Percentiles rank a stretch among this genome's conserved stretches.
These are phyloP conservation scores for Zaprionus ornatus DNA, from an alignment of 1,140 invertebrate genomes.

Conservation along the genomic window DNA sequence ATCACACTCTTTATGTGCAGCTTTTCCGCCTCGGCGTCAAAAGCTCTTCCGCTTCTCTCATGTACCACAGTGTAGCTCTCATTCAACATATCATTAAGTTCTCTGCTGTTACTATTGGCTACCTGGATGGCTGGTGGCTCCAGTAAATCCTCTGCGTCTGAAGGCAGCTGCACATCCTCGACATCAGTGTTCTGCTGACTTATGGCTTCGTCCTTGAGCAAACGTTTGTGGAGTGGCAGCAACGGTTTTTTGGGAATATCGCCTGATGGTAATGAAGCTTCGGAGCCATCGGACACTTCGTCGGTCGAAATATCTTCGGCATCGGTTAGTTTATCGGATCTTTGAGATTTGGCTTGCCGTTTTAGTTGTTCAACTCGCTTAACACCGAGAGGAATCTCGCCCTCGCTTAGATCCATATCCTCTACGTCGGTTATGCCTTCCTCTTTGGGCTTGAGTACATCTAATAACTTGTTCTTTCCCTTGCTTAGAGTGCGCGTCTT, in stretches of 20 bases:
- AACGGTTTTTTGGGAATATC: constrained; percentile 31
- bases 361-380: constrained; percentile 71
- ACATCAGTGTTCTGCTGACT: constrained; percentile 84
- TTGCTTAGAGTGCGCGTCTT: constrained; percentile 73
- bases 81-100: constrained; percentile 82
- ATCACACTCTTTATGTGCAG: constrained; percentile 84
- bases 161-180: constrained; percentile 85
- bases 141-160: constrained; percentile 84
- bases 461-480: constrained; percentile 69
- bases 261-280: constrained; percentile 23
- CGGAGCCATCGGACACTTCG: constrained; percentile 63
- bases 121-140: constrained; percentile 46
- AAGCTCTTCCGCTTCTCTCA: constrained; percentile 77
- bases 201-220: constrained; percentile 56
- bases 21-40: constrained; percentile 84
- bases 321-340: constrained; percentile 51
- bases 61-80: constrained; percentile 84
- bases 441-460: constrained; percentile 52
- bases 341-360: constrained; percentile 37
- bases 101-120: constrained; percentile 59
- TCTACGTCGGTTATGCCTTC: constrained; percentile 85
- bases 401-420: constrained; percentile 85
- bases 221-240: constrained; percentile 49
- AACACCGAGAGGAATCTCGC: constrained; percentile 60
- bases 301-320: constrained; percentile 72